Base-by-base conservation (phyloP, 1,140 invertebrate genomes). In the Aplysia californica region DNA sequence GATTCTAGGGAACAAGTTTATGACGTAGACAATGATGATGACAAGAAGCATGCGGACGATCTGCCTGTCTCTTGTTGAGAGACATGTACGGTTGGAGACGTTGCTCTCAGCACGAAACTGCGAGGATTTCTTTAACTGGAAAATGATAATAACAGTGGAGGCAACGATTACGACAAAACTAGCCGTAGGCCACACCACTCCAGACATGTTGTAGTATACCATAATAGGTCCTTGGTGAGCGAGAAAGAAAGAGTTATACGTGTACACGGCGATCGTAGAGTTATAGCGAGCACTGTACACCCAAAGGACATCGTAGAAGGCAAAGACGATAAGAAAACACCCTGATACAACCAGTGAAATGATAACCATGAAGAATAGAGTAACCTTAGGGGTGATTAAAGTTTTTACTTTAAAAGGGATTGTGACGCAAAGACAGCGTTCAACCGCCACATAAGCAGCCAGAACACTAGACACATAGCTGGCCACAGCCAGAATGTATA, bases 181-280 rank as follows among this genome's bases (percentile, higher is more conserved):
- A 50, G 59, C 18, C 23, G 55, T n/a, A 1, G 72, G 72, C 72
- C 72, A 75, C n/a, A 75, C 2, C 2, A 50, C 41, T 20, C 72
- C 72, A 29, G 72, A 75, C 26, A 75, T 23, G 61, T 75, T 75
- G 72, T 75, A 75, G 72, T 59, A 75, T 20, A 50, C 4, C 21
- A 65, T 3, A 18, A 73, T 20, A 59, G 56, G 26, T 35, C 5
- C 38, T 1, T 26, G 50, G 41, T 75, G 55, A 3, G 31, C 26
- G 21, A 33, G 5, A 18, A 31, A 75, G 29, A 75, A 75, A 6
- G 15, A 23, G 61, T 59, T 75, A 18, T 65, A 65, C 21, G n/a
- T 58, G 41, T 64, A 64, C 3, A 75, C 35, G 1, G 72, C 72
- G 15, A 75, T 39, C 15, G 72, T 44, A 0, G 72, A n/a, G 61